These are phyloP conservation scores for Bombus breviceps DNA, from an alignment of 1,140 invertebrate species.

Conservation along the genomic window DNA sequence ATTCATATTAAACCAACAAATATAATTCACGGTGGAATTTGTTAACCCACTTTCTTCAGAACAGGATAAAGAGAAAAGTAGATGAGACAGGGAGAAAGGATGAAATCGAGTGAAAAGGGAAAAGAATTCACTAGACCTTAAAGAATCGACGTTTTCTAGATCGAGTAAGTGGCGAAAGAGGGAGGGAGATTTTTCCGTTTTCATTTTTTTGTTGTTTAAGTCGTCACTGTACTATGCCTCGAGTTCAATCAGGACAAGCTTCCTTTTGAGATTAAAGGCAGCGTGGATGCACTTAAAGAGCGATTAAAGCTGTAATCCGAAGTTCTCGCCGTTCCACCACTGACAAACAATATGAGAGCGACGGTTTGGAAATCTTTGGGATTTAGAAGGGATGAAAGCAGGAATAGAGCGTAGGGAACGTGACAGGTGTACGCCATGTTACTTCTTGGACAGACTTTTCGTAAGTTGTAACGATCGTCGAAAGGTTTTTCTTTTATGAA, in stretches of 20 bases:
- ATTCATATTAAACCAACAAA: background rate
- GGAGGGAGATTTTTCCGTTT: background rate
- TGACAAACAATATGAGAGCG: background rate
- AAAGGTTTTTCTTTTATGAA: background rate
- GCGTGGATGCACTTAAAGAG: background rate
- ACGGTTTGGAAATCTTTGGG: background rate
- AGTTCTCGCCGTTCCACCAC: too few species aligned
- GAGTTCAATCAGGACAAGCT: background rate
- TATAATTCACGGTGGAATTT: background rate
- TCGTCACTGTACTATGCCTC: background rate
- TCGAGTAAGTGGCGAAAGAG: background rate
- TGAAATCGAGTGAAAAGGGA: background rate
- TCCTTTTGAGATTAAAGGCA: background rate
- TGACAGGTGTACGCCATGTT: background rate
- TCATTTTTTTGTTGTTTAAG: background rate
- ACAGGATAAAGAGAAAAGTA: too few species aligned
- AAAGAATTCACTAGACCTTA: background rate
- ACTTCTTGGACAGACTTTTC: background rate
- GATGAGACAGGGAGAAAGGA: background rate
- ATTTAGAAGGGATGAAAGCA: background rate
- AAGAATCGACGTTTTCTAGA: background rate
- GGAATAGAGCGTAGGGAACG: background rate
- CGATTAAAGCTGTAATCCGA: slow-evolving; percentile 8
- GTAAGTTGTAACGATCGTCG: too few species aligned
- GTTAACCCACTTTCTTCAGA: background rate